Evolutionary conservation across 2,888 invertebrate species (phyloP).

Genomic region (Hedya salicella): DNA sequence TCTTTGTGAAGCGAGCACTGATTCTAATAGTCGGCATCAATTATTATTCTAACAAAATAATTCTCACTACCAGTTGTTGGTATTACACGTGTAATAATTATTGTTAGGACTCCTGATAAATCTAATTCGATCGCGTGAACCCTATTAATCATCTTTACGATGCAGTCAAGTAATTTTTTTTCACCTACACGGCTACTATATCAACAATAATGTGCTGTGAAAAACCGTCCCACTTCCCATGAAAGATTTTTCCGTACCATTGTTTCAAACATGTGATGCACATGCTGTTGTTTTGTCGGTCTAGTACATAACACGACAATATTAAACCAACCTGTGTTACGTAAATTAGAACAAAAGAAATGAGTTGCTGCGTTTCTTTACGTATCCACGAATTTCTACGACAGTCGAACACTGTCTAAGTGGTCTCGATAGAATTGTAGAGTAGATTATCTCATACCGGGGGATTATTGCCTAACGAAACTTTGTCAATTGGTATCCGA

Average conservation of each 20-base stretch:
- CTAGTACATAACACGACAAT: slow-evolving; percentile 7
- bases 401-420: too few relatives aligned
- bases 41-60: too few relatives aligned
- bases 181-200: neutral
- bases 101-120: too few relatives aligned
- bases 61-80: too few relatives aligned
- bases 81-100: too few relatives aligned
- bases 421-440: too few relatives aligned
- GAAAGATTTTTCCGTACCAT: slow-evolving; percentile 71
- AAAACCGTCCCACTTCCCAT: slow-evolving; percentile 75
- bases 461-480: too few relatives aligned
- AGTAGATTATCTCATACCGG: too few relatives aligned
- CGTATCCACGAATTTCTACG: too few relatives aligned
- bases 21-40: too few relatives aligned
- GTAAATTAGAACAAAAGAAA: slow-evolving; percentile 26
- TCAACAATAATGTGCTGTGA: slow-evolving; percentile 48
- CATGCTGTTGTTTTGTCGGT: slow-evolving; percentile 29
- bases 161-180: slow-evolving; percentile 7
- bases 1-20: too few relatives aligned
- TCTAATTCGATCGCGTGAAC: neutral
- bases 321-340: slow-evolving; percentile 24
- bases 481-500: too few relatives aligned
- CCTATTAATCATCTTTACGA: slow-evolving; percentile 1
- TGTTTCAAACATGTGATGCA: slow-evolving; percentile 57
- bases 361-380: neutral